Conservation (phyloP, 2,888 invertebrate genomes). For the Liodrosophila aerea region DNA sequence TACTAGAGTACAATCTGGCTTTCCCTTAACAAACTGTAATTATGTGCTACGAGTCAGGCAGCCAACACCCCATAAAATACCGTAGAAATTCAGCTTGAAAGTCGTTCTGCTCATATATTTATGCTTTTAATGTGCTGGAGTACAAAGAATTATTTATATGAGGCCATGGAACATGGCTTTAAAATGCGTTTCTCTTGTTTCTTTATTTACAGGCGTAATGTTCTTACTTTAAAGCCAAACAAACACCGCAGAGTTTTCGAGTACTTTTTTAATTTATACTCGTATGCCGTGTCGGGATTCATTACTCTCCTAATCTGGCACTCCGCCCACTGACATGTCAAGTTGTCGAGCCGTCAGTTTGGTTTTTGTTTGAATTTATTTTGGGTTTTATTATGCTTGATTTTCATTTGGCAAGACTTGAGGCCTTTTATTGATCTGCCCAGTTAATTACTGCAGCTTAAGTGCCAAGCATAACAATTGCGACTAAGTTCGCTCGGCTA, state of each 20-base stretch:
- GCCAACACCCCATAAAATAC: not conserved
- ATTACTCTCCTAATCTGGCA: too few species aligned
- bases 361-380: not conserved
- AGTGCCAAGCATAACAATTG: not conserved
- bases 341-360: slow-evolving; percentile 1
- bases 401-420: not conserved
- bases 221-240: slow-evolving; percentile 12
- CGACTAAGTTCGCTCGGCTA: not conserved
- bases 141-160: slow-evolving; percentile 23
- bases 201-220: slow-evolving; percentile 1
- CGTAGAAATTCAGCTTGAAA: slow-evolving; percentile 1
- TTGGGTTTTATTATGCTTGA: not conserved
- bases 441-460: slow-evolving; percentile 19
- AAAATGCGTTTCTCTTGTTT: slow-evolving; percentile 48
- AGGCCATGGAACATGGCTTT: slow-evolving; percentile 10
- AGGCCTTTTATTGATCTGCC: slow-evolving; percentile 9
- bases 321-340: slow-evolving; percentile 1
- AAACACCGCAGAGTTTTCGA: too few species aligned
- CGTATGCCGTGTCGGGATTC: slow-evolving; percentile 7
- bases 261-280: slow-evolving; percentile 16
- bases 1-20: not conserved
- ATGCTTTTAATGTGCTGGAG: slow-evolving; percentile 15
- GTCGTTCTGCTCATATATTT: slow-evolving; percentile 9
- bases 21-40: slow-evolving; percentile 22
- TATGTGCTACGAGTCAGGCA: slow-evolving; percentile 17